Conservation (phyloP, 2,797 vertebrate genomes). For the Melanogrammus aeglefinus region DNA sequence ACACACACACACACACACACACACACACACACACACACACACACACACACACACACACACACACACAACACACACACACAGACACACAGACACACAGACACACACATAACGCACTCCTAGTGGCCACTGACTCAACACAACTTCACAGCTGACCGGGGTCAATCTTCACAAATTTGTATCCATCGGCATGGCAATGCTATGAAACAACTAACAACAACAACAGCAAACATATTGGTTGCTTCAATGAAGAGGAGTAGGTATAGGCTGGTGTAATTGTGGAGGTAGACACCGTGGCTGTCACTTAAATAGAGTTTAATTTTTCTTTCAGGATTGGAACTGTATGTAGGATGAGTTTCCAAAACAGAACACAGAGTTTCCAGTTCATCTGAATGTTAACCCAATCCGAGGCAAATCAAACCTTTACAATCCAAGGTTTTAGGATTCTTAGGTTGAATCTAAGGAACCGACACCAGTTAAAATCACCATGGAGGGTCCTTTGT, state of each 20-base stretch:
- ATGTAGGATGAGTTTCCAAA: not conserved
- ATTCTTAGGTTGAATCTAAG: not conserved
- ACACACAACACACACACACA: not conserved
- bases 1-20: too few species aligned
- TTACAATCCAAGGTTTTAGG: not conserved
- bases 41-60: too few species aligned
- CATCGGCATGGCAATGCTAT: not conserved
- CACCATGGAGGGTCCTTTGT: slow-evolving; percentile 10
- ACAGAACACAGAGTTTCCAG: not conserved
- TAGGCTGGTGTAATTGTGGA: not conserved
- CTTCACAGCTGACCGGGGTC: not conserved
- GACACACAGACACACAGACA: not conserved
- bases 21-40: not conserved
- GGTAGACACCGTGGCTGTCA: not conserved
- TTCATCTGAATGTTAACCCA: not conserved
- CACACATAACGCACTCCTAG: not conserved
- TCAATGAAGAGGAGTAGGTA: not conserved
- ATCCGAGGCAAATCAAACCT: not conserved
- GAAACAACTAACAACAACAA: slow-evolving; percentile 4
- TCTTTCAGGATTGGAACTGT: not conserved
- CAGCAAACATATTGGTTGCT: not conserved
- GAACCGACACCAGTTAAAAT: not conserved
- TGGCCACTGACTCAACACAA: not conserved
- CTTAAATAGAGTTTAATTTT: not conserved
- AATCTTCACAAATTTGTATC: not conserved